Evolutionary conservation across 1,140 invertebrate species (phyloP).

Genomic region (Ceratoteleas bidentatus): DNA sequence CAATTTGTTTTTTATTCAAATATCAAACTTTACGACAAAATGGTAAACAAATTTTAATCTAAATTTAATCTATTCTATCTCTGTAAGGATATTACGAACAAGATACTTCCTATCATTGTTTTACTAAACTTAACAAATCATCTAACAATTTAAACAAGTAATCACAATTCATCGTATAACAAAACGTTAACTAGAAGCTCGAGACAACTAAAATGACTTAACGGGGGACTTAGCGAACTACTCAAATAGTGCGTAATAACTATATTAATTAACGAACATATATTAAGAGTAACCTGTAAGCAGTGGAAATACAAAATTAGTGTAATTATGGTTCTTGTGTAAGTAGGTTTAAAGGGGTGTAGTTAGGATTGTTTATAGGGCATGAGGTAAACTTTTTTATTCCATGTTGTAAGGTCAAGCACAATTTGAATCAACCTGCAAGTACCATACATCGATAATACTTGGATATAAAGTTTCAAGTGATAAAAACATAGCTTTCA

Average conservation of each 20-base stretch:
- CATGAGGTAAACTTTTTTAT: conserved; percentile 26
- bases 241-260: too few relatives aligned
- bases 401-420: conserved; percentile 38
- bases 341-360: conserved; percentile 1
- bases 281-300: conserved; percentile 1
- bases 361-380: conserved; percentile 17
- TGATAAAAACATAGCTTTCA: conserved; percentile 31
- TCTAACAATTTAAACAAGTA: not conserved
- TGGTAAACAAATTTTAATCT: not conserved
- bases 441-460: conserved; percentile 64
- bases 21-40: not conserved
- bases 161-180: too few relatives aligned
- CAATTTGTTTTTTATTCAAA: not conserved
- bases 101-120: not conserved
- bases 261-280: too few relatives aligned
- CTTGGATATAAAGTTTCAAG: conserved; percentile 37
- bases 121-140: not conserved
- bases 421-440: conserved; percentile 51
- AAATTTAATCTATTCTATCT: not conserved
- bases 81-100: not conserved
- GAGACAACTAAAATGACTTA: too few relatives aligned
- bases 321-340: not conserved
- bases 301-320: conserved; percentile 11
- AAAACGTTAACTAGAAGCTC: too few relatives aligned
- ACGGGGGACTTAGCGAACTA: too few relatives aligned